These are phyloP conservation scores for Chrysolina americana DNA, from an alignment of 2,888 invertebrate species.

Conservation along the genomic window DNA sequence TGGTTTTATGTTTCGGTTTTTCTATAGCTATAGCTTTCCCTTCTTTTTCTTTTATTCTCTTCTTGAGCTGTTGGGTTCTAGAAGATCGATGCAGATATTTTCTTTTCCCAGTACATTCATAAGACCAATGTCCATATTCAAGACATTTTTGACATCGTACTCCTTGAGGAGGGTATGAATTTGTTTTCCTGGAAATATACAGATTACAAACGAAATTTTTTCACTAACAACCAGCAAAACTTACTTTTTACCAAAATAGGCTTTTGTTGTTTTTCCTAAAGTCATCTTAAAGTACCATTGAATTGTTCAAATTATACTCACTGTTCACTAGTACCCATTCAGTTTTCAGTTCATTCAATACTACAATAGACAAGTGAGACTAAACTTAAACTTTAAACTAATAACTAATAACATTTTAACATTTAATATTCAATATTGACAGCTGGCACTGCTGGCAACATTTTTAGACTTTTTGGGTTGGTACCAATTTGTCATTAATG, in stretches of 20 bases:
- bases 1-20: conserved; percentile 35
- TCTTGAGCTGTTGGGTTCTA: conserved; percentile 85
- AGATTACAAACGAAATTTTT: background rate
- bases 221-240: conserved; percentile 11
- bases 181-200: conserved; percentile 70
- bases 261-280: conserved; percentile 38
- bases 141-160: conserved; percentile 93
- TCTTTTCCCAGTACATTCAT: conserved; percentile 91
- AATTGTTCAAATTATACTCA: background rate
- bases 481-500: too few species aligned
- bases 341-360: too few species aligned
- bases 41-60: conserved; percentile 71
- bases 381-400: too few species aligned
- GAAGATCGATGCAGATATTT: conserved; percentile 90
- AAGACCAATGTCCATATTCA: conserved; percentile 95
- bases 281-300: conserved; percentile 33
- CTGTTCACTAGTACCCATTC: too few species aligned
- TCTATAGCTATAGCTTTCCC: conserved; percentile 34
- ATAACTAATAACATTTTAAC: too few species aligned
- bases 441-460: too few species aligned
- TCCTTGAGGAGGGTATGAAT: conserved; percentile 79
- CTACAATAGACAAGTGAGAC: too few species aligned
- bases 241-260: conserved; percentile 47
- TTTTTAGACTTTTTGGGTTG: too few species aligned
- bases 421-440: too few species aligned